These are phyloP conservation scores for Gallinago paraguaiae DNA, from an alignment of 2,113 vertebrate genomes.

Conservation along the genomic window DNA sequence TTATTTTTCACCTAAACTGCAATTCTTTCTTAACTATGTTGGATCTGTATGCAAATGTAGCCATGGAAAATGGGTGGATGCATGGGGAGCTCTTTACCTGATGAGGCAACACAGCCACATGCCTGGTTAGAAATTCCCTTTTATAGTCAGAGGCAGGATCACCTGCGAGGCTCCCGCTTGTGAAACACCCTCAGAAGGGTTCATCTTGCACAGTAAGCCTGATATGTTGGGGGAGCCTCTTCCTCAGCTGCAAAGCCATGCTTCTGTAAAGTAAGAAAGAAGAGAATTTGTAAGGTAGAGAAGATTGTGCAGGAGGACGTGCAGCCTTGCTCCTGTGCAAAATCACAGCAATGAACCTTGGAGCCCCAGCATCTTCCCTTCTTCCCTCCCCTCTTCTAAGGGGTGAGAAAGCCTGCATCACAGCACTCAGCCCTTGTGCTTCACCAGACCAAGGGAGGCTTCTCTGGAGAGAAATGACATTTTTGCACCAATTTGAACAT, in stretches of 20 bases:
- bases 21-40: background rate
- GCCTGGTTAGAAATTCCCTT: background rate
- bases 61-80: background rate
- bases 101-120: background rate
- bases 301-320: fast-evolving
- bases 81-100: background rate
- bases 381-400: background rate
- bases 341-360: background rate
- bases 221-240: fast-evolving
- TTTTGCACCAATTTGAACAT: background rate
- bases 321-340: background rate
- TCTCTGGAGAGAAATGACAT: background rate
- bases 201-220: background rate
- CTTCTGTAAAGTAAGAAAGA: background rate
- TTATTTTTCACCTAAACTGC: background rate
- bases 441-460: background rate
- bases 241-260: background rate
- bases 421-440: background rate
- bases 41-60: background rate
- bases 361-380: background rate
- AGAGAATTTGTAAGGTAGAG: background rate
- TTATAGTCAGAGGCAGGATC: background rate
- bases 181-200: background rate
- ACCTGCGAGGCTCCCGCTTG: background rate
- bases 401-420: background rate